Percentiles rank a stretch among this genome's conserved stretches.
Evolutionary conservation across 2,113 vertebrate species (phyloP).

Genomic region (Acrocephalus arundinaceus): DNA sequence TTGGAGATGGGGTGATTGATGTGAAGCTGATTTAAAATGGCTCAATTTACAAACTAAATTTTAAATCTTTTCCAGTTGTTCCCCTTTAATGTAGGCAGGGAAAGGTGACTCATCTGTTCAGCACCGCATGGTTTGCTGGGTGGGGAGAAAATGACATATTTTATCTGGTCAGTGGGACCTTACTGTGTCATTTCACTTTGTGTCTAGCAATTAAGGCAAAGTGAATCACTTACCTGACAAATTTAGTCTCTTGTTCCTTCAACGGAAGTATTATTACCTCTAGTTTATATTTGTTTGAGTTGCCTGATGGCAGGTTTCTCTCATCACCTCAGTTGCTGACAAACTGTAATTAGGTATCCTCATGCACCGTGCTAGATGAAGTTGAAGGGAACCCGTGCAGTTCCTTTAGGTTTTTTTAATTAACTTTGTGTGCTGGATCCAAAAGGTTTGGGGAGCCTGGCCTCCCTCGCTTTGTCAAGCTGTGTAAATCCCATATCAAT

Average conservation of each 20-base stretch:
- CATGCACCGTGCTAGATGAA: not conserved
- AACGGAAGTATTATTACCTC: not conserved
- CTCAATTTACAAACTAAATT: not conserved
- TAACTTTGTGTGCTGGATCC: constrained; percentile 11
- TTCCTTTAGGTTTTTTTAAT: not conserved
- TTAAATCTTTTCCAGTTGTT: not conserved
- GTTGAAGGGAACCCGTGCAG: not conserved
- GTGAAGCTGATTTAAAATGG: not conserved
- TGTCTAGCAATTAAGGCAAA: constrained; percentile 32
- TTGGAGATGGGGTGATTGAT: not conserved
- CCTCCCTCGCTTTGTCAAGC: constrained; percentile 5
- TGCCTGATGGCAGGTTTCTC: constrained; percentile 28
- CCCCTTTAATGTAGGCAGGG: not conserved
- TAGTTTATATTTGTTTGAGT: constrained; percentile 21
- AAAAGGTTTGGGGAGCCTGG: not conserved
- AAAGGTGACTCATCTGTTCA: not conserved
- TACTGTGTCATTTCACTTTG: not conserved
- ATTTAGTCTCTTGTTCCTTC: constrained; percentile 32
- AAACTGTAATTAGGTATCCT: constrained; percentile 20
- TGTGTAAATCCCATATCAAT: constrained; percentile 27
- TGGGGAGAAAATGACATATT: constrained; percentile 8
- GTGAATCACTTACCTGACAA: constrained; percentile 4
- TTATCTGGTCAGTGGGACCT: constrained; percentile 1
- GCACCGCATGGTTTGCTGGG: not conserved
- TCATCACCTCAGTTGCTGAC: not conserved